Percentiles rank a stretch among this genome's conserved stretches.
Conservation (phyloP, 1,140 invertebrate species). For the Drosophila lini region DNA sequence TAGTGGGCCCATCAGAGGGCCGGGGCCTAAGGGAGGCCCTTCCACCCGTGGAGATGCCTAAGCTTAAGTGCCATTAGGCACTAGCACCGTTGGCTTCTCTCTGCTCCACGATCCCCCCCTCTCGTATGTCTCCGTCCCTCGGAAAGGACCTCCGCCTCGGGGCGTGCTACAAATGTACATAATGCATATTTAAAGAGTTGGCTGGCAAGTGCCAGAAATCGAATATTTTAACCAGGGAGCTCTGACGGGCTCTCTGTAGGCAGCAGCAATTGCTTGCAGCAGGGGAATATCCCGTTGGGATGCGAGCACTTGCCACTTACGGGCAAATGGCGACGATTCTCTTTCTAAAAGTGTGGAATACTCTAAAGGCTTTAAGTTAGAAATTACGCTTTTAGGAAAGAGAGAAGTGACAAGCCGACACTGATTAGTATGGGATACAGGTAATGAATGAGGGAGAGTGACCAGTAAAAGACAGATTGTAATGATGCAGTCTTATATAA, state of each 20-base stretch:
- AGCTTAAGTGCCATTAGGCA: conserved; percentile 81
- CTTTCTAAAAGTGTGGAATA: conserved; percentile 12
- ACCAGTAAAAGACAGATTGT: too few relatives aligned
- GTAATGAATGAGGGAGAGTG: too few relatives aligned
- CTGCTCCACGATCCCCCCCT: conserved; percentile 1
- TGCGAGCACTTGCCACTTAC: conserved; percentile 37
- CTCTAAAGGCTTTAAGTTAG: conserved; percentile 5
- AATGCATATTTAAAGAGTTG: conserved; percentile 81
- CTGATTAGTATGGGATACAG: not conserved
- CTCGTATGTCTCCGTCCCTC: not conserved
- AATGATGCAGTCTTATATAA: not conserved
- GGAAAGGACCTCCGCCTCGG: conserved; percentile 9
- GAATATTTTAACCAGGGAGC: conserved; percentile 72
- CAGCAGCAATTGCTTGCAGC: conserved; percentile 42
- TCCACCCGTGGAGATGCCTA: conserved; percentile 58
- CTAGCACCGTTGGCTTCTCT: conserved; percentile 47
- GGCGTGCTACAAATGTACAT: conserved; percentile 70
- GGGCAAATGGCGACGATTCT: conserved; percentile 33
- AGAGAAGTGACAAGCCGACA: not conserved
- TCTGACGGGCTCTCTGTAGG: conserved; percentile 41
- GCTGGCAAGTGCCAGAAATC: conserved; percentile 79
- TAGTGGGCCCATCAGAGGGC: conserved; percentile 22
- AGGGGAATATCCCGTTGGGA: conserved; percentile 29
- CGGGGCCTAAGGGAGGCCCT: not conserved
- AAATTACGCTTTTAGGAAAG: not conserved